Evolutionary conservation across 2,888 invertebrate genomes (phyloP), one percentile per base, ranked within the genome.

Genomic region (Cyaniris semiargus): DNA sequence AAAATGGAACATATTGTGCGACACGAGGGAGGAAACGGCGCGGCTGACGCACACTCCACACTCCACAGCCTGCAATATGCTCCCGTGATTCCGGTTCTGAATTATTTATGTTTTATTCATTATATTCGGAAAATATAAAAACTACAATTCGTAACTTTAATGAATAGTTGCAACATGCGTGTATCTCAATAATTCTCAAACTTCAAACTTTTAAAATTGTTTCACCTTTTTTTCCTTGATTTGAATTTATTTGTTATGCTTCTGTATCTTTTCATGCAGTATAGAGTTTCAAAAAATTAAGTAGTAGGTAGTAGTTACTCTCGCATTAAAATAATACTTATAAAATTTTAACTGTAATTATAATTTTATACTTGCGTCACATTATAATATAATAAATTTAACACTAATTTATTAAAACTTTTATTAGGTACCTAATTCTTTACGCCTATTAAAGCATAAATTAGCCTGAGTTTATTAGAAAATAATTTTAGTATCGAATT

Each of bases 81-180:
- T 80, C 70, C 85, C 87, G 84, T 88, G 86, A 86, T 89, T 90
- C 89, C 89, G 89, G 89, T 72, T 74, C 27, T 23, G 0, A 74
- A 74, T 74, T 74, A 74, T 53, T 74, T 74, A 38, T 34, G 72
- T 77, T 74, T 75, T 66, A 18, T 27, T 66, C 66, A 66, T 66
- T 27, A 27, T 13, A 31, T 15, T 66, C 4, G 8, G 27, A 27
- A 18, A n/a, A n/a, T n/a, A n/a, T n/a, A n/a, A 66, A 31, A 23
- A 60, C 10, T 60, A 23, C 23, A 44, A 44, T 44, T 44, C 44
- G 44, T 10, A 44, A 44, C 13, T 38, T 48, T 48, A 48, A 48
- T 48, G 3, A 5, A 31, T 31, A 31, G 5, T 31, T 31, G 31
- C 31, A n/a, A n/a, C n/a, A n/a, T n/a, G n/a, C n/a, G n/a, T n/a